phyloP scores from a whole-genome alignment of 2,113 vertebrate species.

The Prinia subflava region DNA sequence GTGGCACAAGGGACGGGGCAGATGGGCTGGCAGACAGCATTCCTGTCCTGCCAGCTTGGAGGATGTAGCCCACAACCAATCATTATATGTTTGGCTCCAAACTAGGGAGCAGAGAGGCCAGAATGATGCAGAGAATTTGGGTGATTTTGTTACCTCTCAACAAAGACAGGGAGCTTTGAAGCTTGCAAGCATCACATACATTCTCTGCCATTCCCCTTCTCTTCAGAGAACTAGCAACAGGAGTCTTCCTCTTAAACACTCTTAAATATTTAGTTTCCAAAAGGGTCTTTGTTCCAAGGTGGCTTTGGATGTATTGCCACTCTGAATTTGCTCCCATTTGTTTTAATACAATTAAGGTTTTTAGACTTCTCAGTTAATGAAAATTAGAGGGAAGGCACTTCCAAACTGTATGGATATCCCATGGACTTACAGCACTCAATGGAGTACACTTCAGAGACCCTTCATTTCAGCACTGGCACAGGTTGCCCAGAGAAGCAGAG shows the following conservation, averaged over 20 bases:
- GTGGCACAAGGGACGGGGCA: neutral
- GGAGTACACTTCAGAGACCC: neutral
- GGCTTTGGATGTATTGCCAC: neutral
- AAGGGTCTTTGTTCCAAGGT: neutral
- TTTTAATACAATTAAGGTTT: neutral
- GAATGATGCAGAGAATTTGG: neutral
- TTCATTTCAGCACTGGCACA: neutral
- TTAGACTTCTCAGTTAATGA: neutral
- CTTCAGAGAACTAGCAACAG: neutral
- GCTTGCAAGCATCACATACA: neutral
- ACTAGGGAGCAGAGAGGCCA: slow-evolving; percentile 19
- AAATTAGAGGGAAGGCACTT: neutral
- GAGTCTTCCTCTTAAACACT: neutral
- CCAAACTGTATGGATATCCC: neutral
- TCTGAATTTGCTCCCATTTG: neutral
- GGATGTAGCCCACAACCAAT: slow-evolving; percentile 28
- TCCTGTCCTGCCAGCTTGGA: slow-evolving; percentile 50
- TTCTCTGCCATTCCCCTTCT: neutral
- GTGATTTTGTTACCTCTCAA: neutral
- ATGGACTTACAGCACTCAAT: fast-evolving
- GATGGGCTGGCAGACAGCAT: slow-evolving; percentile 51
- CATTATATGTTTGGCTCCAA: slow-evolving; percentile 56
- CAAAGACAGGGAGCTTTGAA: neutral
- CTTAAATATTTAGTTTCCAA: neutral
- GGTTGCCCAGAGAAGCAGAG: neutral